Evolutionary conservation across 2,113 vertebrate species (phyloP), one percentile per base, ranked within the genome.

Genomic region (Archocentrus centrarchus): DNA sequence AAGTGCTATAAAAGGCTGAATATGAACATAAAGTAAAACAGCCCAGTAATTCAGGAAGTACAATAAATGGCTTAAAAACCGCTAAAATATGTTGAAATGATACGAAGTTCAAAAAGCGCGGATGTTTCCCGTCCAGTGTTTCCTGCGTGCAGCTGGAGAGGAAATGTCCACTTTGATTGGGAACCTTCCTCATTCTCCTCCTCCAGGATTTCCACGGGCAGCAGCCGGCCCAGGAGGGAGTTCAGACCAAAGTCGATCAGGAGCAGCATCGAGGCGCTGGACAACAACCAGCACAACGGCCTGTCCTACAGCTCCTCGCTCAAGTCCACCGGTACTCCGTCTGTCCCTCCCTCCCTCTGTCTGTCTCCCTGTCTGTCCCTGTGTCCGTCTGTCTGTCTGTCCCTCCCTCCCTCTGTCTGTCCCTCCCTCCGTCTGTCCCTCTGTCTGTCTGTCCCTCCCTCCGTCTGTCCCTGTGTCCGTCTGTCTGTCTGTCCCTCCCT

Each of bases 151-250:
- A 22, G 14, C 39, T 14, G 8, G 3, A 7, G 64, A 30, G 30
- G 30, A 35, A 6, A 35, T 35, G 32, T 35, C 32, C 32, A 6
- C 32, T 35, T 35, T 35, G 32, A 35, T 35, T 35, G 6, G 35
- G 35, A 35, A 7, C 11, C 44, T 60, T 53, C 13, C 7, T 2
- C 14, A 24, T 58, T 18, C 55, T 35, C 17, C 11, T 53, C 89
- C 10, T 14, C 66, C 94, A 99, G 98, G 88, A 97, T 98, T 88
- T 91, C 96, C 8, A 80, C 94, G 44, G 95, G 97, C 7, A 97
- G 96, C 82, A 94, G 82, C 66, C 89, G 93, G n/a, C 96, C 97
- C 77, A 97, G 90, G 84, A 94, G 95, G 55, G 97, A 97, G 63
- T 97, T 96, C 83, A 96, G 95, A 83, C 94, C 96, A 61, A 97